Evolutionary conservation across 2,888 invertebrate genomes (phyloP).

Genomic region (Parapristionchus giblindavisi): DNA sequence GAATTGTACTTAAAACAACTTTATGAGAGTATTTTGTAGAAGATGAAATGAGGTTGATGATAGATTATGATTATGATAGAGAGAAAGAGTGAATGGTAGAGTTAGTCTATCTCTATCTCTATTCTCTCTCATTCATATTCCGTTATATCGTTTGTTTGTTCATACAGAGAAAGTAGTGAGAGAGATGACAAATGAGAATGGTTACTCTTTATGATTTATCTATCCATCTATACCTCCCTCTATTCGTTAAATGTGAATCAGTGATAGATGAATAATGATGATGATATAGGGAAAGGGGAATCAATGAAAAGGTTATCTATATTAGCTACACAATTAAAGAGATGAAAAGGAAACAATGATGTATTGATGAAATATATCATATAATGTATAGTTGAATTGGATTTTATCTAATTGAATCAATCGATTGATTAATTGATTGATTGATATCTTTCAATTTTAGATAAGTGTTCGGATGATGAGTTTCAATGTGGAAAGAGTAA

Average conservation of each 20-base stretch:
- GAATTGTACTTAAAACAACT: too few species aligned
- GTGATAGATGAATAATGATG: too few species aligned
- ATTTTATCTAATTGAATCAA: not conserved
- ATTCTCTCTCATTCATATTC: not conserved
- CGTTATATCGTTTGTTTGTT: too few species aligned
- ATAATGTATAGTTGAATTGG: not conserved
- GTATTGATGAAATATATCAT: not conserved
- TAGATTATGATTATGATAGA: too few species aligned
- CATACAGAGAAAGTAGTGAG: too few species aligned
- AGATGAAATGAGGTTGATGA: too few species aligned
- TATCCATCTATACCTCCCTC: too few species aligned
- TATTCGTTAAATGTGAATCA: too few species aligned
- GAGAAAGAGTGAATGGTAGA: not conserved
- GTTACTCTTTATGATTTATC: too few species aligned
- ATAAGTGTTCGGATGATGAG: conserved; percentile 1
- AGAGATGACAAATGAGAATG: too few species aligned
- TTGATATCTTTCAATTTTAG: conserved; percentile 15
- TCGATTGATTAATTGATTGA: not conserved
- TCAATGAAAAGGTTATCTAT: not conserved
- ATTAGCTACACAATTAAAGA: not conserved
- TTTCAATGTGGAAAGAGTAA: conserved; percentile 27
- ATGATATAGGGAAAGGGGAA: not conserved
- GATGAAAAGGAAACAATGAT: not conserved
- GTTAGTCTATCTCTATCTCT: not conserved
- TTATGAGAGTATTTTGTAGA: too few species aligned